Evolutionary conservation across 2,888 invertebrate genomes (phyloP).

Genomic region (Geotrupes spiniger): DNA sequence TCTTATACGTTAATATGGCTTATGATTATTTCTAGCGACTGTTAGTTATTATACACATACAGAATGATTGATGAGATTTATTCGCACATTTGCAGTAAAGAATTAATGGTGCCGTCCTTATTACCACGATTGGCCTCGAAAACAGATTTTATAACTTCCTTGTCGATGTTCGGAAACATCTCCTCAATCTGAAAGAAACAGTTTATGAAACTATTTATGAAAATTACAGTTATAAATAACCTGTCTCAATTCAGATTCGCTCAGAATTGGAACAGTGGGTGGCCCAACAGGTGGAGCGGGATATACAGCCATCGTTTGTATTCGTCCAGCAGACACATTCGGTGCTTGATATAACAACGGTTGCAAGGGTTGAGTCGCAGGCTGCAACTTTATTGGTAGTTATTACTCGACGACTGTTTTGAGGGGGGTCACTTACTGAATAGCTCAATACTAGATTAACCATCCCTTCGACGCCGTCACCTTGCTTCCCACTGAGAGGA

Average conservation of each 20-base stretch:
- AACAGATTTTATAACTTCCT: conserved; percentile 87
- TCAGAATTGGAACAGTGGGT: conserved; percentile 45
- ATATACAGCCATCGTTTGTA: conserved; percentile 52
- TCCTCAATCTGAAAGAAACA: conserved; percentile 70
- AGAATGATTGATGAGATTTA: conserved; percentile 43
- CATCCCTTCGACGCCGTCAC: conserved; percentile 90
- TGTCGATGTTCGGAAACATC: conserved; percentile 95
- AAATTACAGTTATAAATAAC: conserved; percentile 39
- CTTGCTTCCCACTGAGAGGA: conserved; percentile 89
- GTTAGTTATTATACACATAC: conserved; percentile 11
- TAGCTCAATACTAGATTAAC: conserved; percentile 88
- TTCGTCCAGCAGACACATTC: conserved; percentile 16
- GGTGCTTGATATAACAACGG: conserved; percentile 12
- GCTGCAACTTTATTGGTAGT: conserved; percentile 62
- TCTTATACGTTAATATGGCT: conserved; percentile 12
- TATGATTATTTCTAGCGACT: conserved; percentile 15
- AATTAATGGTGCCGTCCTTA: conserved; percentile 88
- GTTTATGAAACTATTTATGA: conserved; percentile 10
- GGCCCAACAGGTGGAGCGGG: conserved; percentile 36
- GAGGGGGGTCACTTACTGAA: conserved; percentile 54
- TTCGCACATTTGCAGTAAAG: conserved; percentile 83
- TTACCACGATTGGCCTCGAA: conserved; percentile 86
- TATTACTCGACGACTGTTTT: conserved; percentile 50
- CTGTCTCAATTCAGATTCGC: conserved; percentile 64
- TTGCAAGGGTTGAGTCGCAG: too few species aligned